These are phyloP conservation scores for Ptychadena robeensis DNA, from an alignment of 2,797 vertebrate genomes.

Conservation along the genomic window DNA sequence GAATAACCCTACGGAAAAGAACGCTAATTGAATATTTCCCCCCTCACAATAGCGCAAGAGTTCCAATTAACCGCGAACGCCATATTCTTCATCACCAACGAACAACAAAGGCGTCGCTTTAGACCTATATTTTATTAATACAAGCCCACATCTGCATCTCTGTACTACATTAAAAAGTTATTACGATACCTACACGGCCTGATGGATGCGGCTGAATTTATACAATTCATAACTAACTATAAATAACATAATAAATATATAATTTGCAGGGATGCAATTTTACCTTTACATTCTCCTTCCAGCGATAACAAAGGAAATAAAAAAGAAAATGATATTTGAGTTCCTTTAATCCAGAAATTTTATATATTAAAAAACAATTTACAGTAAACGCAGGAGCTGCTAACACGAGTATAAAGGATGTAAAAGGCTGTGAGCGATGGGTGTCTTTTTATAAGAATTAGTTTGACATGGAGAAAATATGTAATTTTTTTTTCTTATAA, in stretches of 20 bases:
- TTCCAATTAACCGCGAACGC: conserved; percentile 6
- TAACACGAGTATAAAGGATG: conserved; percentile 10
- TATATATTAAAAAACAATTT: not conserved
- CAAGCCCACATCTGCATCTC: not conserved
- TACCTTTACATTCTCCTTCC: not conserved
- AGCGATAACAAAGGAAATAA: not conserved
- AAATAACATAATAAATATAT: too few relatives aligned
- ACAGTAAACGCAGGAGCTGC: not conserved
- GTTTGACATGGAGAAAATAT: conserved; percentile 18
- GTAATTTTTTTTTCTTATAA: not conserved
- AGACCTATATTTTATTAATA: conserved; percentile 20
- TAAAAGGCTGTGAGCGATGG: conserved; percentile 14
- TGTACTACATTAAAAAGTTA: conserved; percentile 15
- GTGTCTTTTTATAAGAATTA: not conserved
- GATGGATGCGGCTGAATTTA: conserved; percentile 15
- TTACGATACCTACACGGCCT: conserved; percentile 5
- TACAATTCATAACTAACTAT: conserved; percentile 24
- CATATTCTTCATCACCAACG: not conserved
- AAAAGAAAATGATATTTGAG: not conserved
- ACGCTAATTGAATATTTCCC: conserved; percentile 41
- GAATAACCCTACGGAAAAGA: not conserved
- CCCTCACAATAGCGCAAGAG: not conserved
- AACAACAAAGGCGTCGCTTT: conserved; percentile 3
- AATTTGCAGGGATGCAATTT: conserved; percentile 11
- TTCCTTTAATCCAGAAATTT: not conserved